A percentile compares a stretch with the other conserved stretches of the same genome.
Conservation (phyloP, 2,113 vertebrate species). For the Aix galericulata region DNA sequence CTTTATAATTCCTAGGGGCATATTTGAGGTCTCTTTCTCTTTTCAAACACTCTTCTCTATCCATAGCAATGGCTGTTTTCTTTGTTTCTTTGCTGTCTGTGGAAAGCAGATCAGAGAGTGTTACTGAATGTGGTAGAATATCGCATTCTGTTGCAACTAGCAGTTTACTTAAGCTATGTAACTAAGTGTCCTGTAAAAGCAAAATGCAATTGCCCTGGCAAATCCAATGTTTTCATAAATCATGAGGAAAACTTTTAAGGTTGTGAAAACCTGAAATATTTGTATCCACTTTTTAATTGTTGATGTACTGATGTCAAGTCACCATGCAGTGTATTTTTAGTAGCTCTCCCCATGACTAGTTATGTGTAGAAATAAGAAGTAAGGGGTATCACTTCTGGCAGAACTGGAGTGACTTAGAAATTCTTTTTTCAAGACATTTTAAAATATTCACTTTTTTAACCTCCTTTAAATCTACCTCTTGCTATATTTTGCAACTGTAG, state of each 20-base stretch:
- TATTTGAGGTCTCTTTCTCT: conserved; percentile 78
- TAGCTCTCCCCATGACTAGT: conserved; percentile 68
- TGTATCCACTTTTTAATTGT: conserved; percentile 82
- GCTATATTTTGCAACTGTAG: conserved; percentile 86
- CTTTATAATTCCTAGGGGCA: conserved; percentile 77
- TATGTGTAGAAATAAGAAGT: conserved; percentile 75
- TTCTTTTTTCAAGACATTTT: conserved; percentile 79
- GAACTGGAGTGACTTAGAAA: conserved; percentile 82
- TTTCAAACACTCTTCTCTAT: conserved; percentile 77
- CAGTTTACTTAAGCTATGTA: conserved; percentile 72
- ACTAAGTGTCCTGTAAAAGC: conserved; percentile 68
- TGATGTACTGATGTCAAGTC: conserved; percentile 78
- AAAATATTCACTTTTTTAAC: conserved; percentile 82
- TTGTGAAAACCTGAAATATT: conserved; percentile 76
- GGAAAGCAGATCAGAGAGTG: conserved; percentile 79
- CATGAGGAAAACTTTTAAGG: conserved; percentile 62
- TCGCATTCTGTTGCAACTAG: conserved; percentile 75
- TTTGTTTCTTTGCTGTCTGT: conserved; percentile 82
- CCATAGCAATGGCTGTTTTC: conserved; percentile 75
- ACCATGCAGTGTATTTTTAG: conserved; percentile 79
- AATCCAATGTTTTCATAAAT: conserved; percentile 70
- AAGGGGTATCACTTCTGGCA: conserved; percentile 78
- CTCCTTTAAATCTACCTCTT: conserved; percentile 81
- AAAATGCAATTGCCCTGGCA: conserved; percentile 68
- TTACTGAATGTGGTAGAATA: conserved; percentile 68